Evolutionary conservation across 2,888 invertebrate genomes (phyloP).

Genomic region (Chromoteleia sp.): DNA sequence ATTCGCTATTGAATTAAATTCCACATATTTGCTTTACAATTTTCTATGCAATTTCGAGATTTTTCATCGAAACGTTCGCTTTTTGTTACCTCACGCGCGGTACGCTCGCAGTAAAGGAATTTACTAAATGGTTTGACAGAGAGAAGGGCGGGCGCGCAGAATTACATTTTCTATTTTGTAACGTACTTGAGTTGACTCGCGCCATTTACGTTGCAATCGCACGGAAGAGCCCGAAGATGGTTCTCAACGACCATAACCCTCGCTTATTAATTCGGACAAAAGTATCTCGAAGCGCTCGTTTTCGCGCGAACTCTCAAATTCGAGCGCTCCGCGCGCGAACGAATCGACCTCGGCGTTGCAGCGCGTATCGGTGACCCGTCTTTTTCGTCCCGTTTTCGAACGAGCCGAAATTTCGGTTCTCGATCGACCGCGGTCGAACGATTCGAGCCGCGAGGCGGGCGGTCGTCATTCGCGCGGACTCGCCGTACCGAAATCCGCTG

Average conservation of each 20-base stretch:
- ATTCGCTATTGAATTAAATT: slow-evolving; percentile 65
- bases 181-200: slow-evolving; percentile 75
- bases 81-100: slow-evolving; percentile 51
- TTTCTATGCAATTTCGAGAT: slow-evolving; percentile 58
- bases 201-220: slow-evolving; percentile 74
- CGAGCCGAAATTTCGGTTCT: too few species aligned
- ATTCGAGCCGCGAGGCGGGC: slow-evolving; percentile 11
- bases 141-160: slow-evolving; percentile 76
- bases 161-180: slow-evolving; percentile 81
- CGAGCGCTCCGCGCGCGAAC: too few species aligned
- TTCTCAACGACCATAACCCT: slow-evolving; percentile 72
- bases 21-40: slow-evolving; percentile 49
- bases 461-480: slow-evolving; percentile 27
- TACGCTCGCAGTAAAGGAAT: slow-evolving; percentile 63
- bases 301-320: slow-evolving; percentile 8
- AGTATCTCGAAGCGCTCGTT: neutral
- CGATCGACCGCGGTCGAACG: slow-evolving; percentile 7
- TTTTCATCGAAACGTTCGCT: slow-evolving; percentile 45
- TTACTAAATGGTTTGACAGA: slow-evolving; percentile 51
- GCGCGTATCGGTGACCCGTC: too few species aligned
- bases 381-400: too few species aligned
- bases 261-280: slow-evolving; percentile 41
- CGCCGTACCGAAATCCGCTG: slow-evolving; percentile 35
- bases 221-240: slow-evolving; percentile 73
- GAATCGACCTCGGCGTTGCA: too few species aligned